Base-by-base conservation (phyloP, 2,888 invertebrate genomes). In the Galeopsomyia nigrocyanea region DNA sequence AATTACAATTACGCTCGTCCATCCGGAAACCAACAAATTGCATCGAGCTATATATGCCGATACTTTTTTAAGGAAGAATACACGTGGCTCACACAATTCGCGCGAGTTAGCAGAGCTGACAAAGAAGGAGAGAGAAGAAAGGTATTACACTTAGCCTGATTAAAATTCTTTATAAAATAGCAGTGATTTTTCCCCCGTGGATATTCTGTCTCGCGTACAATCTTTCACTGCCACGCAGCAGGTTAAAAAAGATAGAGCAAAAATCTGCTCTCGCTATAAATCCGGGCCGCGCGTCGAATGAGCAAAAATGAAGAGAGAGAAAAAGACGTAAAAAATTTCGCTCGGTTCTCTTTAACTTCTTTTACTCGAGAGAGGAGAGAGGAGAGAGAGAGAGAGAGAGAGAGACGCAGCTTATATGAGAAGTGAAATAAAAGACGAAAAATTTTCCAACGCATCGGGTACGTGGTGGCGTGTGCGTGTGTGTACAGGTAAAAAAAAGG, bases 151-250 rank as follows among this genome's bases (percentile, higher is more conserved):
- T 67, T 58, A 58, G 46, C 56, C 51, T 72, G 67, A 72, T 72
- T 72, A 72, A 72, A 72, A 67, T 55, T 71, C 61, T 13, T 31
- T 53, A 66, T 65, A 70, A 60, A 60, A 55, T 16, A 53, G 60
- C n/a, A 10, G 47, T 21, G 49, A 55, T 31, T 26, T 56, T 16
- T 61, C 57, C 68, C 51, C 60, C 46, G 60, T n/a, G 60, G 46
- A 53, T 17, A 19, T 47, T 26, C 47, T 49, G 17, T 56, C 49
- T 57, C 61, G 5, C 61, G 22, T 60, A 7, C 17, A 21, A n/a
- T 2, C 31, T 14, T 46, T 61, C 26, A 50, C 50, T 62, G 58
- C 51, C 53, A 61, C 61, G 53, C 55, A 47, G 68, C 55, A 61
- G 55, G 21, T 61, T 61, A 14, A 55, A 53, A 68, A 68, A 55